Base-by-base conservation (phyloP, 1,140 invertebrate genomes). In the Hyles euphorbiae region DNA sequence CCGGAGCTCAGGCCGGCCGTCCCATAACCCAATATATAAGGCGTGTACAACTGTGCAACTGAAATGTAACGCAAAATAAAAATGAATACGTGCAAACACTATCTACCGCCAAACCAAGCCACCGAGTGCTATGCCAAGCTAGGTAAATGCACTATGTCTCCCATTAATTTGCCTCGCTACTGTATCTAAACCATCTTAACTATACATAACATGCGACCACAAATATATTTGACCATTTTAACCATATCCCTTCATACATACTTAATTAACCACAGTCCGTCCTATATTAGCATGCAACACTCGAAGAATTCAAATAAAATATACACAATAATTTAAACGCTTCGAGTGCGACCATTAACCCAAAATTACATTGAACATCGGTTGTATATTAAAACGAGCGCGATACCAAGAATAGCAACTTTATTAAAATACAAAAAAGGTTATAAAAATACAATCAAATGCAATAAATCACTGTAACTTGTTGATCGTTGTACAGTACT, bases 381-480 rank as follows among this genome's bases (percentile, higher is more conserved):
- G 53, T 60, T 36, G 9, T 47, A 57, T 70, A 85, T 77, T 76
- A 59, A 87, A 83, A 84, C 78, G 71, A 81, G 50, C 63, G 60
- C 54, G 49, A 47, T 81, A 78, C 76, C 76, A 83, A 85, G 81
- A 85, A 88, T 87, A 87, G 83, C 80, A 88, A 86, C 82, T 88
- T 88, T 88, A 88, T 88, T 80, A 87, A 88, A 85, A 87, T 84
- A 88, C 82, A 88, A 87, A 87, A 63, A 83, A 77, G 78, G 72
- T 83, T 87, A 85, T 87, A 88, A 86, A 84, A 88, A 86, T 88
- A 87, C 83, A 88, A 88, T 88, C 83, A 88, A 88, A 88, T 88
- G 85, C 83, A 79, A 80, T 70, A 75, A 66, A 86, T 84, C 84
- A 88, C 85, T 88, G 82, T 80, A 84, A 82, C 78, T 84, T 78